These are phyloP conservation scores for Conus ventricosus DNA, from an alignment of 1,140 invertebrate species.

Conservation along the genomic window DNA sequence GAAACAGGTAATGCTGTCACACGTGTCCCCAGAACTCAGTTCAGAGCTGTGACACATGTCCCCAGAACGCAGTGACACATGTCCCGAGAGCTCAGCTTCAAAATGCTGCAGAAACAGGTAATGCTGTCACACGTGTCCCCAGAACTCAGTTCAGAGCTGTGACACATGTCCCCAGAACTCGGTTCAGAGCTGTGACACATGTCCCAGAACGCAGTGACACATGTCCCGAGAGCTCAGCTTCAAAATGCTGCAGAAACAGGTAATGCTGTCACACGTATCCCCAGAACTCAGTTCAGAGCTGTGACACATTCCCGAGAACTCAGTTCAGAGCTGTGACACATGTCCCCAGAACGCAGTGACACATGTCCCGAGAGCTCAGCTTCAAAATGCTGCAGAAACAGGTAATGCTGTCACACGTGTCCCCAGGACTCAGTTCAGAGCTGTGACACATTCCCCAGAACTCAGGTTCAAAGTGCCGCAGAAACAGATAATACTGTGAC, in stretches of 20 bases:
- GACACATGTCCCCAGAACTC: too few relatives aligned
- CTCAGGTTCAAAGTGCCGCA: too few relatives aligned
- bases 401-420: background rate
- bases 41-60: too few relatives aligned
- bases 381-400: slow-evolving; percentile 35
- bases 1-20: slow-evolving; percentile 12
- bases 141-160: background rate
- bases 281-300: too few relatives aligned
- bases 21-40: too few relatives aligned
- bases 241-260: slow-evolving; percentile 29
- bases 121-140: background rate
- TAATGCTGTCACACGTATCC: background rate
- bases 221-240: slow-evolving; percentile 41
- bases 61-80: too few relatives aligned
- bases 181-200: too few relatives aligned
- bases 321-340: background rate
- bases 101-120: background rate
- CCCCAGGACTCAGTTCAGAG: too few relatives aligned
- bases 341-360: background rate
- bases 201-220: too few relatives aligned
- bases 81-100: background rate
- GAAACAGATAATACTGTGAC: too few relatives aligned
- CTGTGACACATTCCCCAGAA: too few relatives aligned
- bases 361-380: slow-evolving; percentile 26
- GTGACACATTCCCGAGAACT: background rate